Evolutionary conservation across 2,888 invertebrate genomes (phyloP), one percentile per base, ranked within the genome.

Genomic region (Rhagophthalmus giganteus): DNA sequence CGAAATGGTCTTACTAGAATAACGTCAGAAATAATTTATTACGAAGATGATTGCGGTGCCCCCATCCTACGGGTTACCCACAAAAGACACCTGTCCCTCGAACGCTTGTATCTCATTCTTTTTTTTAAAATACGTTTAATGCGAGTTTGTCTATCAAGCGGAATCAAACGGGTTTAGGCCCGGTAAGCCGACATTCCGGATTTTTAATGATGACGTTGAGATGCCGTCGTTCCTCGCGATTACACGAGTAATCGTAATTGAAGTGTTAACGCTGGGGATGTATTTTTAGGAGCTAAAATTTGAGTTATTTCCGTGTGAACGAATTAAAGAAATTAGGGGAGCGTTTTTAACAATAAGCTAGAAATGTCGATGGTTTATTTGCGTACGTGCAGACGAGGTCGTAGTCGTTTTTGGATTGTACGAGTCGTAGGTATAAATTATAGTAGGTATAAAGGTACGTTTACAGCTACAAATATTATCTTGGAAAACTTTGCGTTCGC

Each of bases 21-120:
- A 25, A 56, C 30, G 57, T 55, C 57, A 54, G 47, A 54, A 46
- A 46, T 59, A 59, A 59, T 59, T 59, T 57, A 59, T 59, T 50
- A 44, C 41, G 28, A 28, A 47, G 46, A 47, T 46, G 55, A 57
- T 52, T 48, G 45, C n/a, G n/a, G n/a, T 45, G 48, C 49, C 54
- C 49, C 14, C 15, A 32, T 32, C 32, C 32, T 15, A 8, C n/a
- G n/a, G n/a, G n/a, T n/a, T n/a, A n/a, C n/a, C 7, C 9, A 32
- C 2, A 32, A 32, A 32, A 32, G 14, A 13, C 32, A 32, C 32
- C 32, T 32, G 32, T 15, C 32, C 3, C 32, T 5, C 3, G 20
- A n/a, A 20, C 20, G 20, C 20, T 7, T 20, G 7, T 20, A 20
- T 20, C 7, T 20, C 7, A 7, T 20, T 20, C 7, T 20, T 5